Evolutionary conservation across 2,113 vertebrate genomes (phyloP).

Genomic region (Miniopterus natalensis): DNA sequence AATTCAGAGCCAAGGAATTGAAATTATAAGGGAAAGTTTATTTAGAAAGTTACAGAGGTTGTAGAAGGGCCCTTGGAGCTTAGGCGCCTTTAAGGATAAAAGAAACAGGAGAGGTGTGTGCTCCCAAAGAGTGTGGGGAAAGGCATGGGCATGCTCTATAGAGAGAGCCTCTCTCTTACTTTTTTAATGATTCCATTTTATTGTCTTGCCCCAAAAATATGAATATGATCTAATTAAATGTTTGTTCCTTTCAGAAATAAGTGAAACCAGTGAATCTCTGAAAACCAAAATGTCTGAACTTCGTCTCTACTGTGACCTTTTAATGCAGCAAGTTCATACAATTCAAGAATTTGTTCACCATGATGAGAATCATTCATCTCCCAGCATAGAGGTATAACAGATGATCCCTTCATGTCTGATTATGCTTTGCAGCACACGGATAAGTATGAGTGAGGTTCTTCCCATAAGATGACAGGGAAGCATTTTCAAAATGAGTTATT

Average conservation of each 20-base stretch:
- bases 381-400: slow-evolving; percentile 87
- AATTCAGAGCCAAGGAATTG: too few relatives aligned
- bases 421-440: background rate
- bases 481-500: background rate
- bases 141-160: fast-evolving
- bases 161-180: background rate
- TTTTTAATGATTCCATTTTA: slow-evolving; percentile 23
- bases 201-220: slow-evolving; percentile 14
- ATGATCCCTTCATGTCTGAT: background rate
- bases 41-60: too few relatives aligned
- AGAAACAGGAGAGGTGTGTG: background rate
- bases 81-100: background rate
- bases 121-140: background rate
- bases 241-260: slow-evolving; percentile 89
- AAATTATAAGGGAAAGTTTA: too few relatives aligned
- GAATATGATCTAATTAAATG: slow-evolving; percentile 17
- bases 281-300: slow-evolving; percentile 99
- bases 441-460: background rate
- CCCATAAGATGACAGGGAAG: background rate
- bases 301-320: slow-evolving; percentile 97
- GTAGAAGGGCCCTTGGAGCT: too few relatives aligned
- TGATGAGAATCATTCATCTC: slow-evolving; percentile 87
- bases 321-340: slow-evolving; percentile 94
- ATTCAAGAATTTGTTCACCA: slow-evolving; percentile 93
- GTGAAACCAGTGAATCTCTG: slow-evolving; percentile 94